phyloP scores from a whole-genome alignment of 2,888 invertebrate genomes.

The Pyrochroa serraticornis region DNA sequence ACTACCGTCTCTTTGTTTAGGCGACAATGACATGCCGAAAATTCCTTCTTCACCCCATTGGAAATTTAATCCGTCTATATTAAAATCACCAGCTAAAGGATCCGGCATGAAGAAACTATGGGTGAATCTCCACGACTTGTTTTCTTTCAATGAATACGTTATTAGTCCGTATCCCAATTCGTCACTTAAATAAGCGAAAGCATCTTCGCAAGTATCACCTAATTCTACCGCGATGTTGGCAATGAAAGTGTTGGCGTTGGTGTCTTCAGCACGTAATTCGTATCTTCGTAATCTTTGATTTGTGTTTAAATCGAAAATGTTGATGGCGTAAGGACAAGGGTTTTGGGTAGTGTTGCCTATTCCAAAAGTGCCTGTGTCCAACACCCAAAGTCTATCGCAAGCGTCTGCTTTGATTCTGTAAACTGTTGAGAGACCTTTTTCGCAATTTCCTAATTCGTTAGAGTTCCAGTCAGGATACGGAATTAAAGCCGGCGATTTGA shows the following conservation, averaged over 20 bases:
- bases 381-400: constrained; percentile 81
- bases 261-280: constrained; percentile 73
- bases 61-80: constrained; percentile 80
- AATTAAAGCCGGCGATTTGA: constrained; percentile 74
- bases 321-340: constrained; percentile 79
- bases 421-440: constrained; percentile 75
- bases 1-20: constrained; percentile 69
- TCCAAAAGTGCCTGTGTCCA: constrained; percentile 83
- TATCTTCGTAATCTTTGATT: constrained; percentile 72
- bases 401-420: constrained; percentile 80
- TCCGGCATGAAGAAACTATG: constrained; percentile 84
- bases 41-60: constrained; percentile 83
- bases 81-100: constrained; percentile 78
- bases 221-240: constrained; percentile 86
- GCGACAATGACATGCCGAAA: constrained; percentile 77
- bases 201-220: constrained; percentile 75
- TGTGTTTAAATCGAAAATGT: constrained; percentile 77
- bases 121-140: constrained; percentile 79
- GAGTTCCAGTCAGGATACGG: constrained; percentile 80
- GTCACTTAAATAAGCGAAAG: constrained; percentile 80
- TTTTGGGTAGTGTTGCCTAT: constrained; percentile 77
- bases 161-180: constrained; percentile 83
- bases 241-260: constrained; percentile 78
- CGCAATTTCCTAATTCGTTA: constrained; percentile 78
- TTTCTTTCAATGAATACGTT: constrained; percentile 76